Evolutionary conservation across 2,113 vertebrate species (phyloP).

Genomic region (Struthio camelus): DNA sequence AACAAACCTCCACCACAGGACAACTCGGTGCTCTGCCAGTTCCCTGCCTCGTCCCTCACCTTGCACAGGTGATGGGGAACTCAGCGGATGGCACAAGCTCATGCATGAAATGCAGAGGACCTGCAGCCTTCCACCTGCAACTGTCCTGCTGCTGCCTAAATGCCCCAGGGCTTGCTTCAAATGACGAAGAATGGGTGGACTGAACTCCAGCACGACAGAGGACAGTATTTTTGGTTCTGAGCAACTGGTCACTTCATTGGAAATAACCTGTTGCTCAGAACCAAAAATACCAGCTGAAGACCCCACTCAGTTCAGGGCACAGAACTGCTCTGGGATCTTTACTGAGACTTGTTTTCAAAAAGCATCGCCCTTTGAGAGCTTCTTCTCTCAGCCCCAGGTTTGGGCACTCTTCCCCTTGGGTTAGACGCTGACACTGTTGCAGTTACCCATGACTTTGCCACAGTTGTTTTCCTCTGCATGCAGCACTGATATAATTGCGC

Average conservation of each 20-base stretch:
- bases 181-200: accelerated
- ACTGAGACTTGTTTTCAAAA: neutral
- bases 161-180: neutral
- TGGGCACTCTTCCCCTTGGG: neutral
- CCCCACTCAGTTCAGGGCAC: accelerated
- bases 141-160: neutral
- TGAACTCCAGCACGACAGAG: neutral
- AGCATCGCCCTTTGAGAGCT: neutral
- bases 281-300: neutral
- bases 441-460: neutral
- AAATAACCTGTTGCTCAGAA: no score
- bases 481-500: neutral
- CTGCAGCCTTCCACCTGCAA: neutral
- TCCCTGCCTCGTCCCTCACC: neutral
- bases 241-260: neutral
- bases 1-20: neutral
- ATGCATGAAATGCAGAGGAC: neutral
- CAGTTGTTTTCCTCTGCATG: neutral
- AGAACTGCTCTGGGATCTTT: neutral
- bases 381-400: accelerated
- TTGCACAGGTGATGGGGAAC: neutral
- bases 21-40: neutral
- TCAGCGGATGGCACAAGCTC: accelerated
- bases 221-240: neutral
- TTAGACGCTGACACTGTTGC: neutral